Percentiles rank a stretch among this genome's conserved stretches.
phyloP scores from a whole-genome alignment of 2,113 vertebrate species.

The Grus americana region DNA sequence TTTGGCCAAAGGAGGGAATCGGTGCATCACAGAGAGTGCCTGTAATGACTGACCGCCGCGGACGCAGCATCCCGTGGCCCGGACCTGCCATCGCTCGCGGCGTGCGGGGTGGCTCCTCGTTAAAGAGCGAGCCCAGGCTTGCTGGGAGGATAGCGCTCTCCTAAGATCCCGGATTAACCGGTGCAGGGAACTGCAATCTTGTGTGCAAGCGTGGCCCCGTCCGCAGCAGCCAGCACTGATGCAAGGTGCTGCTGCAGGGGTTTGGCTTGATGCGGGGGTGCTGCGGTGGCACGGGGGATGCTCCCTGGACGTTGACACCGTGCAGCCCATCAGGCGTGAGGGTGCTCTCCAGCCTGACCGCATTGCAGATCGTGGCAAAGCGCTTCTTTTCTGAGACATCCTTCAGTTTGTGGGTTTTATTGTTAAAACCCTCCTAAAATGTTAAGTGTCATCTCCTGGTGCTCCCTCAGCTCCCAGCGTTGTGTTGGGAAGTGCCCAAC shows the following conservation, averaged over 20 bases:
- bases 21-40: background rate
- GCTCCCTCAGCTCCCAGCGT: background rate
- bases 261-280: background rate
- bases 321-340: background rate
- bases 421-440: background rate
- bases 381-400: background rate
- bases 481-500: background rate
- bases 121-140: background rate
- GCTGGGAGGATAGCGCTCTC: accelerated
- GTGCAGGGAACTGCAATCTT: background rate
- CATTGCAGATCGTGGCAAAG: background rate
- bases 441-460: background rate
- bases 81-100: background rate
- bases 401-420: background rate
- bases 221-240: background rate
- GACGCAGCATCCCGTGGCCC: background rate
- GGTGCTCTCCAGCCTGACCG: background rate
- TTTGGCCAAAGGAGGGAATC: background rate
- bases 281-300: background rate
- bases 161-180: background rate
- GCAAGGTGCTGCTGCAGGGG: background rate
- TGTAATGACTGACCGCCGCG: accelerated
- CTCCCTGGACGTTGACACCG: background rate
- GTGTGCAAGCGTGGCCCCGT: accelerated
- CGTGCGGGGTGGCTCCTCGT: background rate